Evolutionary conservation across 2,888 invertebrate genomes (phyloP), one percentile per base, ranked within the genome.

Genomic region (Aphidius colemani): DNA sequence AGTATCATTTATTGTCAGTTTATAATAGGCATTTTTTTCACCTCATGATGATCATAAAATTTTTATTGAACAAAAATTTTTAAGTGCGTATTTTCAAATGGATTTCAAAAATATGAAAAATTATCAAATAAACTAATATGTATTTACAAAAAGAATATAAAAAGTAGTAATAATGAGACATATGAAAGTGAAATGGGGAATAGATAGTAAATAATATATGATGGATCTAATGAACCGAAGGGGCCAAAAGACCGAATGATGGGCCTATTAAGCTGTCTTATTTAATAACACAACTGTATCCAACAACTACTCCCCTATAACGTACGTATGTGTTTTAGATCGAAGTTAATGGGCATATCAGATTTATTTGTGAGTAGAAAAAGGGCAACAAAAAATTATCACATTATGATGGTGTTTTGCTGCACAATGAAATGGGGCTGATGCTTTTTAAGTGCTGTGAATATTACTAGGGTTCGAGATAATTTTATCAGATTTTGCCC

Each of bases 251-350:
- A 57, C 41, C 65, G 55, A 71, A 76, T 82, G 81, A 82, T 82
- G 80, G 82, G 78, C 78, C 82, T 81, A 82, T 82, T 82, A 82
- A 79, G 81, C 81, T 80, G 82, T 82, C 82, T 82, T 79, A 80
- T 82, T 82, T 82, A 82, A 82, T 82, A 82, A 82, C 30, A 30
- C 80, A 79, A 78, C 78, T 79, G 75, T 76, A 77, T 77, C 56
- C 30, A 56, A 44, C 56, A 39, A 44, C 9, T n/a, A 10, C 18
- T 48, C 13, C 48, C 74, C 75, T 74, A 78, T 77, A 76, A 75
- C 73, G 74, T 72, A 78, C 79, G 77, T 78, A 79, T 77, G 73
- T 75, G 74, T 77, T 41, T 55, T 45, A 49, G 49, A 49, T 53
- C 58, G 55, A 56, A 61, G 65, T 58, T 41, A 61, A 70, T 65